Evolutionary conservation across 2,888 invertebrate genomes (phyloP), one percentile per base, ranked within the genome.

Genomic region (Falcaria lacertinaria): DNA sequence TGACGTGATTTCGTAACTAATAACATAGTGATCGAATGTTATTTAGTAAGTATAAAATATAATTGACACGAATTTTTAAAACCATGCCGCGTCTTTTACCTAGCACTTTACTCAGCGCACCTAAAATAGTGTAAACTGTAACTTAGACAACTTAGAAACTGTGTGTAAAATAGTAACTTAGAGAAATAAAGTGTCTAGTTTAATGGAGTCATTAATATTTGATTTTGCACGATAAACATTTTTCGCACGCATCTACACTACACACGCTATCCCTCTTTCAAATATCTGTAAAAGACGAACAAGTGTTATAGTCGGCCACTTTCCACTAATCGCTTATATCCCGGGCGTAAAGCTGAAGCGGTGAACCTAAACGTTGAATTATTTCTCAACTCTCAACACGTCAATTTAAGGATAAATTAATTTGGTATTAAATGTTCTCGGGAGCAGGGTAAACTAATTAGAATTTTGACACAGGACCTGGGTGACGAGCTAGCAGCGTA

Each of bases 371-470:
- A 4, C 28, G 28, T 28, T 28, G 7, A 11, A 28, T 11, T 28
- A 28, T 28, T 28, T 7, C 28, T 28, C 28, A 11, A 11, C 11
- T 28, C 28, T 22, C 22, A 22, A 22, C 3, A 28, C 11, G 6
- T 28, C 11, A 28, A 11, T 28, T 28, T 11, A 11, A 3, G 48
- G 48, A 54, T 57, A 58, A 44, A 55, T 51, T 55, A 51, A 47
- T 59, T 58, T 39, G 49, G 16, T 46, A 39, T 45, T 55, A 58
- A 54, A 57, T 58, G 42, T 46, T 45, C 50, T 14, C 6, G 19
- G 16, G 22, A 54, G 42, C 36, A 11, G 41, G 46, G 49, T 51
- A 52, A 64, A 56, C 55, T 60, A 61, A 61, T 61, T 64, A 56
- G 14, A 15, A 51, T 52, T 57, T 57, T 64, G 64, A 61, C 50